These are phyloP conservation scores for Pipistrellus pipistrellus DNA, from an alignment of 2,797 vertebrate species.

Conservation along the genomic window DNA sequence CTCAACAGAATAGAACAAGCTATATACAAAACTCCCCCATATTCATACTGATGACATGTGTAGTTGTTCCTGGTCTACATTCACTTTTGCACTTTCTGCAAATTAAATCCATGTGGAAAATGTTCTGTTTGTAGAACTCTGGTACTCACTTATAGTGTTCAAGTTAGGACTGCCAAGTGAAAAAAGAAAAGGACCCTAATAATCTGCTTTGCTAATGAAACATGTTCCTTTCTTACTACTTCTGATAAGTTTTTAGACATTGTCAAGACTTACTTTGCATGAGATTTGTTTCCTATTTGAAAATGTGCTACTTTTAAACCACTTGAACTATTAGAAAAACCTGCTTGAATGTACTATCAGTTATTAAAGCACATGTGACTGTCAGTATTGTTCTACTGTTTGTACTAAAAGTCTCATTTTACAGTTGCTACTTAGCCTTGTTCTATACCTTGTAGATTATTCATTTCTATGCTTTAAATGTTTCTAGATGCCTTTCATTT, in stretches of 20 bases:
- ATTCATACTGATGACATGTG: neutral
- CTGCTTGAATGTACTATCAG: slow-evolving; percentile 86
- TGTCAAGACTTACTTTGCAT: slow-evolving; percentile 73
- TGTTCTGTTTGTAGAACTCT: slow-evolving; percentile 28
- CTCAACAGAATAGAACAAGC: neutral
- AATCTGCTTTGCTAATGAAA: slow-evolving; percentile 21
- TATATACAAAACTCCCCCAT: neutral
- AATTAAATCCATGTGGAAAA: neutral
- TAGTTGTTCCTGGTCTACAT: neutral
- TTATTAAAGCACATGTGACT: slow-evolving; percentile 83
- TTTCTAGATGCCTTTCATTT: slow-evolving; percentile 85
- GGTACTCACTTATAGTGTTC: slow-evolving; percentile 32
- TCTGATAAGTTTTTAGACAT: slow-evolving; percentile 64
- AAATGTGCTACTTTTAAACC: slow-evolving; percentile 72
- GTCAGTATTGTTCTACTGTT: slow-evolving; percentile 83
- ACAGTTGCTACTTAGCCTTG: slow-evolving; percentile 73
- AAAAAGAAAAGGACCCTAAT: neutral
- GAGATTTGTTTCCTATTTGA: slow-evolving; percentile 80
- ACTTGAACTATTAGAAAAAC: slow-evolving; percentile 71
- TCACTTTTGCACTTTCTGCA: neutral
- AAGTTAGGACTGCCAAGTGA: neutral
- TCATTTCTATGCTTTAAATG: slow-evolving; percentile 79
- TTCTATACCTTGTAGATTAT: slow-evolving; percentile 76
- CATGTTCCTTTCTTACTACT: slow-evolving; percentile 17
- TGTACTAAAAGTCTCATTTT: slow-evolving; percentile 76